Evolutionary conservation across 2,113 vertebrate species (phyloP).

Genomic region (Rousettus leschenaultii): DNA sequence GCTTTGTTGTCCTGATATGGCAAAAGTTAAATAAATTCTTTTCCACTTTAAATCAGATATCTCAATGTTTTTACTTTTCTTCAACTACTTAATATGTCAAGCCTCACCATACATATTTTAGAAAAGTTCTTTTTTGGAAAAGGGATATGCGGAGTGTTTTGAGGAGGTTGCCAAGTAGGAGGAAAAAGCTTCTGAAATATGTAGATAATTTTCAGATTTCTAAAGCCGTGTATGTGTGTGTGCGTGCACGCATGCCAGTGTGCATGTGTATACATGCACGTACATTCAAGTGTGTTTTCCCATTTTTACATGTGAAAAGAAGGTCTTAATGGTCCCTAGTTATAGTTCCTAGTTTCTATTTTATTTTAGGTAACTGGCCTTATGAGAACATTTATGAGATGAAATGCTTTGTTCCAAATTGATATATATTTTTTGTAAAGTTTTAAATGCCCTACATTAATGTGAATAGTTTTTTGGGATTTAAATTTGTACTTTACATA

Average conservation of each 20-base stretch:
- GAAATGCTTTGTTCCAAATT: slow-evolving; percentile 34
- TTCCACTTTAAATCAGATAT: slow-evolving; percentile 76
- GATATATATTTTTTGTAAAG: slow-evolving; percentile 59
- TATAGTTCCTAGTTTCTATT: slow-evolving; percentile 4
- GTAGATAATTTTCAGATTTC: slow-evolving; percentile 15
- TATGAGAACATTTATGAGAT: slow-evolving; percentile 31
- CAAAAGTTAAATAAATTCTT: slow-evolving; percentile 83
- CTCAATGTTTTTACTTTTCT: slow-evolving; percentile 81
- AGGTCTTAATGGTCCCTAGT: neutral
- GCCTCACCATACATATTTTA: neutral
- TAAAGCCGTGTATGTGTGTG: neutral
- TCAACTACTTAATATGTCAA: slow-evolving; percentile 39
- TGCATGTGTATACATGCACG: neutral
- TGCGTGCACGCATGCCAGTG: too few species aligned
- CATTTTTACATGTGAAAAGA: slow-evolving; percentile 11
- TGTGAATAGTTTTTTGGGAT: slow-evolving; percentile 52
- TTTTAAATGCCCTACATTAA: slow-evolving; percentile 30
- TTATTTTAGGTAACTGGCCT: slow-evolving; percentile 27
- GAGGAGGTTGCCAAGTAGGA: neutral
- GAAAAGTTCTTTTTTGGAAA: neutral
- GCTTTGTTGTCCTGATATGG: slow-evolving; percentile 81
- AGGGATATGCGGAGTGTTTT: neutral
- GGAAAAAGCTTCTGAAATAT: neutral
- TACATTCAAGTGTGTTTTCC: neutral
- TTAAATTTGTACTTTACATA: slow-evolving; percentile 55